Evolutionary conservation across 2,797 vertebrate genomes (phyloP).

Genomic region (Galaxias olidus): DNA sequence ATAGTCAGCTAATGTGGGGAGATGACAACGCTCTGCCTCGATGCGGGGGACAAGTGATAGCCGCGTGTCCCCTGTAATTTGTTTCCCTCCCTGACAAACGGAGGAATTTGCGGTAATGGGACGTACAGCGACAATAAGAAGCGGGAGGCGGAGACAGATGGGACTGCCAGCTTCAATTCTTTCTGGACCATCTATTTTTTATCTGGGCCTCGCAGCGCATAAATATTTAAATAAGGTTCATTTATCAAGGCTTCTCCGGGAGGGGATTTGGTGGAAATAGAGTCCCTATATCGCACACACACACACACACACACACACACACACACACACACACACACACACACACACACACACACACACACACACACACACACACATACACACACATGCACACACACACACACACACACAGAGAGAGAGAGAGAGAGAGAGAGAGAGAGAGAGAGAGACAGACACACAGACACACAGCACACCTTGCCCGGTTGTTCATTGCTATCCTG

Average conservation of each 20-base stretch:
- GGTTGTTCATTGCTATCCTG: slow-evolving; percentile 33
- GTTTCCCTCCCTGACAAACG: slow-evolving; percentile 68
- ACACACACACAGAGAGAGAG: too few relatives aligned
- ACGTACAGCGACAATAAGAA: slow-evolving; percentile 71
- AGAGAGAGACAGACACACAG: slow-evolving; percentile 18
- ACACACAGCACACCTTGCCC: neutral
- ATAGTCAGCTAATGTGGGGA: slow-evolving; percentile 51
- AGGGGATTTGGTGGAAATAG: slow-evolving; percentile 63
- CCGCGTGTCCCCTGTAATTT: slow-evolving; percentile 65
- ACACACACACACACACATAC: neutral
- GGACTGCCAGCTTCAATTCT: slow-evolving; percentile 82
- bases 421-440: too few relatives aligned
- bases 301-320: slow-evolving; percentile 22
- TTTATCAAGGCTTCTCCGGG: slow-evolving; percentile 66
- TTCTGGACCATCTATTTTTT: slow-evolving; percentile 84
- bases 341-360: slow-evolving; percentile 15
- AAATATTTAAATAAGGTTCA: slow-evolving; percentile 76
- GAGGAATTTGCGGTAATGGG: slow-evolving; percentile 70
- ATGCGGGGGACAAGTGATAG: slow-evolving; percentile 63
- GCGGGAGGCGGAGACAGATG: slow-evolving; percentile 79
- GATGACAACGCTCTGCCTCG: slow-evolving; percentile 66
- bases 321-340: slow-evolving; percentile 54
- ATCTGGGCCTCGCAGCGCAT: slow-evolving; percentile 73
- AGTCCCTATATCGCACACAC: slow-evolving; percentile 31
- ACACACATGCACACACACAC: too few relatives aligned